Percentiles rank a stretch among this genome's conserved stretches.
These are phyloP conservation scores for Hypanus sabinus DNA, from an alignment of 2,113 vertebrate species.

Conservation along the genomic window DNA sequence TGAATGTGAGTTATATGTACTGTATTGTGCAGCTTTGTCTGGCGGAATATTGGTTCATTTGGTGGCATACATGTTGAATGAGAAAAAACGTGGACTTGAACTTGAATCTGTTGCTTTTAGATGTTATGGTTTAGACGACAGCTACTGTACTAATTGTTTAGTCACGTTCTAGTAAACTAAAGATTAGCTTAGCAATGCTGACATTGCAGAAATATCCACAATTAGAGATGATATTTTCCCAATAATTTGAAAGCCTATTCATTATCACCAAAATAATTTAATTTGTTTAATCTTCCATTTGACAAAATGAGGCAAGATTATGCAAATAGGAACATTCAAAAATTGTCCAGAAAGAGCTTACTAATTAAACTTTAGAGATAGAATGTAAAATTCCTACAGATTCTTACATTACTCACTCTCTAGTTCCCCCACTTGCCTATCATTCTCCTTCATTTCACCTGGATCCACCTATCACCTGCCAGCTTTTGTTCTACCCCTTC, in stretches of 20 bases:
- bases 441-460: too few relatives aligned
- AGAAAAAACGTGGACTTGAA: too few relatives aligned
- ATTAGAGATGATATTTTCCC: neutral
- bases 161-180: neutral
- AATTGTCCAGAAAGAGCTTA: neutral
- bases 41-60: too few relatives aligned
- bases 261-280: neutral
- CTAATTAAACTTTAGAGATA: neutral
- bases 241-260: neutral
- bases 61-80: too few relatives aligned
- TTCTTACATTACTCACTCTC: too few relatives aligned
- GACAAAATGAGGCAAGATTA: neutral
- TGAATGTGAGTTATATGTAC: too few relatives aligned
- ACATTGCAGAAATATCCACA: neutral
- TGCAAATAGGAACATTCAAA: neutral
- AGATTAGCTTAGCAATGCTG: neutral
- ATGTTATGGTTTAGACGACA: neutral
- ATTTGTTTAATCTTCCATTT: neutral
- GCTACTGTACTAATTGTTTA: neutral
- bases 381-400: too few relatives aligned
- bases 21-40: too few relatives aligned
- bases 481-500: too few relatives aligned
- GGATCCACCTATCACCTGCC: too few relatives aligned
- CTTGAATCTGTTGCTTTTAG: neutral
- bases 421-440: too few relatives aligned